These are phyloP conservation scores for Peromyscus maniculatus DNA, from an alignment of 2,113 vertebrate genomes.

Conservation along the genomic window DNA sequence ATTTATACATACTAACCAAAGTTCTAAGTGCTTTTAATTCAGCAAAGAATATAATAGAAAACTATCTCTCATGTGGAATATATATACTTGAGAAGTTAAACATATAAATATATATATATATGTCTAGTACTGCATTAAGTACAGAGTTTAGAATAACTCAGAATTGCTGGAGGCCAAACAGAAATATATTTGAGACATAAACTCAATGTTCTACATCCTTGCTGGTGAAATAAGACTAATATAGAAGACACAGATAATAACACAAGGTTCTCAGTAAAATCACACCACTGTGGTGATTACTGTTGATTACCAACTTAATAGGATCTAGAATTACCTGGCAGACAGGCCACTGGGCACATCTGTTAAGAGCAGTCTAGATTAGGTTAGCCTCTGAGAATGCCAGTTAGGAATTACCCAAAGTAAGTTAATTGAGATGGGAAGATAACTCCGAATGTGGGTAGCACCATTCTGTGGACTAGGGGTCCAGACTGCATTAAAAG, in stretches of 20 bases:
- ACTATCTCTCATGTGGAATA: neutral
- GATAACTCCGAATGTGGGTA: neutral
- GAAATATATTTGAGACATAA: neutral
- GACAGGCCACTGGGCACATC: neutral
- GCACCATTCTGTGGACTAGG: neutral
- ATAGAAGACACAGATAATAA: neutral
- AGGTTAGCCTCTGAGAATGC: neutral
- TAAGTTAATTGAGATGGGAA: too few relatives aligned
- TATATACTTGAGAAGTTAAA: neutral
- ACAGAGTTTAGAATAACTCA: neutral
- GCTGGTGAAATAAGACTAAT: neutral
- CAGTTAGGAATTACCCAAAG: neutral
- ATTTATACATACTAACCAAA: neutral
- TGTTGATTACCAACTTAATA: neutral
- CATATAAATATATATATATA: neutral
- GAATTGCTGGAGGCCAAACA: neutral
- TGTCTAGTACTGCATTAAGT: neutral
- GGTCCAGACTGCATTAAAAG: neutral
- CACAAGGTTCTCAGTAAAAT: neutral
- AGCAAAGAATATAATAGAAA: constrained; percentile 38
- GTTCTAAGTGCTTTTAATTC: neutral
- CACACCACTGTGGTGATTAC: neutral
- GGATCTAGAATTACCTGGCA: neutral
- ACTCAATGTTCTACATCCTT: neutral
- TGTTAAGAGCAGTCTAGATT: neutral